phyloP scores from a whole-genome alignment of 1,140 invertebrate genomes.

The Pinna nobilis region DNA sequence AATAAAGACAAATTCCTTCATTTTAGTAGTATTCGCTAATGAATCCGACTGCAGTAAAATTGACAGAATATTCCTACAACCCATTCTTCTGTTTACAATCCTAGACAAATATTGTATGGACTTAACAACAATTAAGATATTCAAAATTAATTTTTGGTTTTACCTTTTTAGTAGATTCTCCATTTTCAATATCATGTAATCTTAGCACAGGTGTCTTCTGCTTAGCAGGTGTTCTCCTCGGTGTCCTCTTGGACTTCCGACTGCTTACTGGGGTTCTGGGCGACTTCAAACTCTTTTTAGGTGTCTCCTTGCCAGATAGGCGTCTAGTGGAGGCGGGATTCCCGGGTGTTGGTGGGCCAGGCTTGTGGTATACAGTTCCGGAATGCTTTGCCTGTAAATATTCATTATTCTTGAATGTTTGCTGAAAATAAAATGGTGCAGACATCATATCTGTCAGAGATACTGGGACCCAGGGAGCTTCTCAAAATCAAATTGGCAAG shows the following conservation, averaged over 20 bases:
- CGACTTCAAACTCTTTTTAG: slow-evolving; percentile 15
- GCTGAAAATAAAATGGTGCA: too few species aligned
- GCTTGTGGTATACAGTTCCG: slow-evolving; percentile 57
- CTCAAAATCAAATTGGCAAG: too few species aligned
- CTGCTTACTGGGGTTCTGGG: slow-evolving; percentile 30
- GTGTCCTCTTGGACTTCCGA: slow-evolving; percentile 24
- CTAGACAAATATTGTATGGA: neutral
- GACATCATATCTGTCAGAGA: too few species aligned
- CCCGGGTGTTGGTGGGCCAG: slow-evolving; percentile 60
- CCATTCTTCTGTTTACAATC: too few species aligned
- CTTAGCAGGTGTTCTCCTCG: slow-evolving; percentile 26
- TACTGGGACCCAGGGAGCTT: too few species aligned
- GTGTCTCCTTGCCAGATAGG: slow-evolving; percentile 41
- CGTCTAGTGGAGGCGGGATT: slow-evolving; percentile 39
- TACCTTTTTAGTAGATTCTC: slow-evolving; percentile 24
- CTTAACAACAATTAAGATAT: neutral
- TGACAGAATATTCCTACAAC: too few species aligned
- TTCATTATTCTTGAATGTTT: too few species aligned
- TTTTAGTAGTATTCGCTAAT: neutral
- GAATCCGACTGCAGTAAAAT: neutral
- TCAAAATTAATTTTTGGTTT: neutral
- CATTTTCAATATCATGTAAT: slow-evolving; percentile 6
- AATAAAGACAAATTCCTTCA: neutral
- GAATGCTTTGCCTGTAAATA: slow-evolving; percentile 49
- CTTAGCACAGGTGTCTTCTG: neutral